These are phyloP conservation scores for Lobophora halterata DNA, from an alignment of 2,888 invertebrate species.

Conservation along the genomic window DNA sequence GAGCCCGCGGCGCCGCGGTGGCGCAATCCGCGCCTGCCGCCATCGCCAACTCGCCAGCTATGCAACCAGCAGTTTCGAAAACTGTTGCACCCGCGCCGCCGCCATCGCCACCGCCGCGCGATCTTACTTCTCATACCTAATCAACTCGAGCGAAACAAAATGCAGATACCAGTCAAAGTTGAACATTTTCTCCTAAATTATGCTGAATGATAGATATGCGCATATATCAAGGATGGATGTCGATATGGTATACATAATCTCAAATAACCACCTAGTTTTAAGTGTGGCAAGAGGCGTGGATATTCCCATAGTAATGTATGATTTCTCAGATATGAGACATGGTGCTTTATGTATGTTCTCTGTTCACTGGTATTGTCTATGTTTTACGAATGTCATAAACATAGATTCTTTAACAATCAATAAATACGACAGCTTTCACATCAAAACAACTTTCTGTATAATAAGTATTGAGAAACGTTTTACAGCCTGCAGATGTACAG, in stretches of 20 bases:
- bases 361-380: conserved; percentile 4
- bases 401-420: conserved; percentile 25
- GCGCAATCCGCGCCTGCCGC: conserved; percentile 50
- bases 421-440: conserved; percentile 24
- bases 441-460: conserved; percentile 26
- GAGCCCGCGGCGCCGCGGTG: conserved; percentile 43
- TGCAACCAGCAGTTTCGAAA: conserved; percentile 44
- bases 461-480: conserved; percentile 23
- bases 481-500: conserved; percentile 11
- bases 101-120: no score
- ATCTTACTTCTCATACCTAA: conserved; percentile 21
- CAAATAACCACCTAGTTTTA: no score
- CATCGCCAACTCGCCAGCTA: conserved; percentile 45
- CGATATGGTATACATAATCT: no score
- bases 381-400: conserved; percentile 26
- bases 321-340: no score
- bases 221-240: no score
- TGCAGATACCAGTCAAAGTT: not conserved
- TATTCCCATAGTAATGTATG: no score
- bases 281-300: no score
- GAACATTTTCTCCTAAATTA: not conserved
- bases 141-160: conserved; percentile 7
- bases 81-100: conserved; percentile 48
- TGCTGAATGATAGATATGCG: no score
- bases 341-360: no score